Base-by-base conservation (phyloP, 2,113 vertebrate genomes). In the Albula goreensis region DNA sequence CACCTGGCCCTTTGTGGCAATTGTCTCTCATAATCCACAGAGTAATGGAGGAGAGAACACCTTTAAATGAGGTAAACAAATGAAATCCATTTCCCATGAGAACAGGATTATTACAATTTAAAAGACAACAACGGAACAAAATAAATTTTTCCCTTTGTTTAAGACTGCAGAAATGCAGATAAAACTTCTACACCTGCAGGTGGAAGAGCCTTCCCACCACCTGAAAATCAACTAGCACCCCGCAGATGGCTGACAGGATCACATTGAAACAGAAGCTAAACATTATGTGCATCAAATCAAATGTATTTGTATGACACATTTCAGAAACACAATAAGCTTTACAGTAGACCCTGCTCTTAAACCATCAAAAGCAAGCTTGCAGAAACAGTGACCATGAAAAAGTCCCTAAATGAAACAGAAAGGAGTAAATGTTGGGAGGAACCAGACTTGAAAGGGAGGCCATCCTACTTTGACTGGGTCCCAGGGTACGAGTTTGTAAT, bases 41-140 rank as follows among this genome's bases (percentile, higher is more conserved):
- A 56, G 4, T 10, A 74, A 74, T 31, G 31, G 70, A 10, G 31
- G 22, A 31, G 31, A 74, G n/a, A n/a, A 74, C 70, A 22, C 22
- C 70, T 31, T 74, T 74, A 74, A 74, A 74, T 74, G 70, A 74
- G 70, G 70, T 22, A 22, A 74, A 10, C 8, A 31, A 74, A n/a
- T 25, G 70, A 74, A 74, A 31, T n/a, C 70, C 5, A 74, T 74
- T 70, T 74, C 70, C 22, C 70, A 74, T 31, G 70, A 74, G n/a
- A 74, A 74, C n/a, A 74, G n/a, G 70, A 74, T 74, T 74, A 31
- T 74, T 74, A 66, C 70, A 74, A 25, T 74, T 31, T n/a, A 31
- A n/a, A 31, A n/a, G 9, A 63, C 15, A 17, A 31, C 70, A 74
- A 74, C 25, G 70, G n/a, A 8, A 31, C n/a, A 74, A 31, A 31